Percentiles rank a stretch among this genome's conserved stretches.
Evolutionary conservation across 2,113 vertebrate genomes (phyloP).

Genomic region (Danio rerio): DNA sequence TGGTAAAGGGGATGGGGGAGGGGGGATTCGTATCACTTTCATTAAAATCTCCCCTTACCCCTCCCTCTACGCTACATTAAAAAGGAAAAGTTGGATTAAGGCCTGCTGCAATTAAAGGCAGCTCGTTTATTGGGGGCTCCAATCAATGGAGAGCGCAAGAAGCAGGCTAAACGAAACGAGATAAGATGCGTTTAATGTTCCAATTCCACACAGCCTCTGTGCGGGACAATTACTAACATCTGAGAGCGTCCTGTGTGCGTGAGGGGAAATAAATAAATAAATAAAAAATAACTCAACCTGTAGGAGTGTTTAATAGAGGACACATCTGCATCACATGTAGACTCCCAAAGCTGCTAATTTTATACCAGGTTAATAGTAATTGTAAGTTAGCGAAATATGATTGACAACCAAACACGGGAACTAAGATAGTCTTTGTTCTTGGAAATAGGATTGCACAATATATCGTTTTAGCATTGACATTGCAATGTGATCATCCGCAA

Average conservation of each 20-base stretch:
- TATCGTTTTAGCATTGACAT: no score
- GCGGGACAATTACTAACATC: constrained; percentile 49
- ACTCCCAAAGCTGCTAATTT: no score
- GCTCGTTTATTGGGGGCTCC: constrained; percentile 51
- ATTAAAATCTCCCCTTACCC: constrained; percentile 55
- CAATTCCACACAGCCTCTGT: constrained; percentile 23
- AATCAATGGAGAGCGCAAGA: constrained; percentile 54
- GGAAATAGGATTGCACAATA: no score
- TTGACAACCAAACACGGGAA: no score
- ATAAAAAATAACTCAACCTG: not conserved
- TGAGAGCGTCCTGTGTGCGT: constrained; percentile 19
- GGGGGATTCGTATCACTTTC: constrained; percentile 22
- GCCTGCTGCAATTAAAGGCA: constrained; percentile 56
- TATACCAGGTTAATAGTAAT: no score
- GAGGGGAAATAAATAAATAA: not conserved
- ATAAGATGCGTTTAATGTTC: constrained; percentile 60
- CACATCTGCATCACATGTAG: no score
- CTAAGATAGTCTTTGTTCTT: no score
- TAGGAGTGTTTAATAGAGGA: no score
- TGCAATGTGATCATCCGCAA: no score
- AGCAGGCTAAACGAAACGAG: constrained; percentile 44
- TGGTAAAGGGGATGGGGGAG: not conserved
- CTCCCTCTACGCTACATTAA: constrained; percentile 34
- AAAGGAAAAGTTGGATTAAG: constrained; percentile 52
- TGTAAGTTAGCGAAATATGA: no score